Conservation (phyloP, 2,888 invertebrate species). For the Hirtodrosophila alboralis region DNA sequence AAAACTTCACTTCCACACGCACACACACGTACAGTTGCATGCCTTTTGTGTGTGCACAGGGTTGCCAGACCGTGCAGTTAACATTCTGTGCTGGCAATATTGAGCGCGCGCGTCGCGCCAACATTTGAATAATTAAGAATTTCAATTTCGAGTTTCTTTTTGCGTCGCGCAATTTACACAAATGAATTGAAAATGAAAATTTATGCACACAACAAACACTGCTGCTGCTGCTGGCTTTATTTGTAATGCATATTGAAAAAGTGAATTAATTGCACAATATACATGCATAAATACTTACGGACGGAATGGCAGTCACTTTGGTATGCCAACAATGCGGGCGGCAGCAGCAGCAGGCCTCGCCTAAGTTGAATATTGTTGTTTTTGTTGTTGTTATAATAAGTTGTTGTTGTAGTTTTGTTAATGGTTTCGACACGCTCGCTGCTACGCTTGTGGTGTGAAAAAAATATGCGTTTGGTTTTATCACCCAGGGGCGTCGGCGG, state of each 20-base stretch:
- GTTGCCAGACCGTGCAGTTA: constrained; percentile 55
- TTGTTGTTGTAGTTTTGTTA: constrained; percentile 49
- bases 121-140: constrained; percentile 56
- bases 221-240: constrained; percentile 20
- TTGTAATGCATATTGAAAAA: constrained; percentile 64
- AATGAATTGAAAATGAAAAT: constrained; percentile 54
- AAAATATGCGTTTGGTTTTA: constrained; percentile 74
- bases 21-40: constrained; percentile 59
- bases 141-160: constrained; percentile 33
- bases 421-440: constrained; percentile 65
- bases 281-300: constrained; percentile 36
- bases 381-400: constrained; percentile 55
- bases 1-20: constrained; percentile 63
- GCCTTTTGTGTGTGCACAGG: constrained; percentile 18
- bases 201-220: constrained; percentile 38
- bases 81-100: constrained; percentile 57
- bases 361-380: constrained; percentile 28
- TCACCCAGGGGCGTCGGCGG: constrained; percentile 38
- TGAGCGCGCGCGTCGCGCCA: constrained; percentile 51
- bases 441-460: constrained; percentile 66
- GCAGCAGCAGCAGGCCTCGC: constrained; percentile 43
- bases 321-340: constrained; percentile 74
- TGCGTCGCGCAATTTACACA: constrained; percentile 49
- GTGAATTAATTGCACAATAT: constrained; percentile 77
- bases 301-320: constrained; percentile 62